A percentile compares a stretch with the other conserved stretches of the same genome.
These are phyloP conservation scores for Pseudomyrmex sp. DNA, from an alignment of 1,140 invertebrate species.

Conservation along the genomic window DNA sequence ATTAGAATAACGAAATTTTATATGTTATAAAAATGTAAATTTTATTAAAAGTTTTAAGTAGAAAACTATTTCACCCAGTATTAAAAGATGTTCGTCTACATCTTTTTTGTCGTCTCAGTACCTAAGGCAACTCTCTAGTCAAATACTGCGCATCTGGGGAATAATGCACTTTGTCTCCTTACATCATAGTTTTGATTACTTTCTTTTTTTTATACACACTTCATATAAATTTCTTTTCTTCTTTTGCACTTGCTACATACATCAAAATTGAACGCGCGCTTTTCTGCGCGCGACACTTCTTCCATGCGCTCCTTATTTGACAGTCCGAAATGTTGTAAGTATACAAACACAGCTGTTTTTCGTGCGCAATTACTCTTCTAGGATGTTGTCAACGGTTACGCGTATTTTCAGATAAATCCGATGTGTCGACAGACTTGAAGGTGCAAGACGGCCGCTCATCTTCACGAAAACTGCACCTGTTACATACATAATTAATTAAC, in stretches of 20 bases:
- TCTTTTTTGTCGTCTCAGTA: too few species aligned
- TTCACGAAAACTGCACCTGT: background rate
- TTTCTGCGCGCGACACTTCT: conserved; percentile 7
- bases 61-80: too few species aligned
- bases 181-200: too few species aligned
- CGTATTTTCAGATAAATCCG: conserved; percentile 48
- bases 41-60: too few species aligned
- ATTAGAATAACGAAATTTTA: too few species aligned
- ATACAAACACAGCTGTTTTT: conserved; percentile 54
- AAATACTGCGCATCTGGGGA: too few species aligned
- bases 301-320: conserved; percentile 40
- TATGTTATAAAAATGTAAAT: too few species aligned
- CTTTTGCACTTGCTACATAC: conserved; percentile 8
- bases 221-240: too few species aligned
- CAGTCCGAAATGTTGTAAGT: conserved; percentile 62
- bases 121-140: too few species aligned
- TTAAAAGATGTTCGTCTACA: too few species aligned
- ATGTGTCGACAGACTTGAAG: background rate
- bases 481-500: conserved; percentile 16
- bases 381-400: conserved; percentile 15
- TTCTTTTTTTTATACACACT: too few species aligned
- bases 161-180: too few species aligned
- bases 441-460: background rate
- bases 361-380: background rate
- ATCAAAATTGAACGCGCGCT: conserved; percentile 33